Percentiles rank a stretch among this genome's conserved stretches.
These are phyloP conservation scores for Leptodirus hochenwartii DNA, from an alignment of 2,888 invertebrate genomes.

Conservation along the genomic window DNA sequence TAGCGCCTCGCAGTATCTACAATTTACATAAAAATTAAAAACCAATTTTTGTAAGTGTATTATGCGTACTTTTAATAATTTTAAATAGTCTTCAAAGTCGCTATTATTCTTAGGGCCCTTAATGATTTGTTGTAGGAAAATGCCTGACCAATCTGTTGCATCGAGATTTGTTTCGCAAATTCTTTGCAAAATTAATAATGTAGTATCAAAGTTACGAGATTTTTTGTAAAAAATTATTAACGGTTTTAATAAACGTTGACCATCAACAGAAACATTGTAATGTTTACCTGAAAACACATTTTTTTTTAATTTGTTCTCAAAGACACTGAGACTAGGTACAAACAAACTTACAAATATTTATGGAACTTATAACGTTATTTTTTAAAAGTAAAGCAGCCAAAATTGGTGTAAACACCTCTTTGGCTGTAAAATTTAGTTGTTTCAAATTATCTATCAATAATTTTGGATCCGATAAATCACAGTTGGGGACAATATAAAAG, in stretches of 20 bases:
- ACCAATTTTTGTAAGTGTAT: conserved; percentile 5
- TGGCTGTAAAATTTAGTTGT: conserved; percentile 24
- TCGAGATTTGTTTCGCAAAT: conserved; percentile 25
- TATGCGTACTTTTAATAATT: conserved; percentile 27
- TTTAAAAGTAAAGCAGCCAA: conserved; percentile 29
- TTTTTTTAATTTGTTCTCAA: too few relatives aligned
- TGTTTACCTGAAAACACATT: too few relatives aligned
- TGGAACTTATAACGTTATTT: too few relatives aligned
- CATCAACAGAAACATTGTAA: too few relatives aligned
- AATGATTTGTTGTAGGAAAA: conserved; percentile 32
- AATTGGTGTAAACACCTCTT: conserved; percentile 12
- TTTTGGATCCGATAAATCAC: conserved; percentile 31
- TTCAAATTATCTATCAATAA: conserved; percentile 30
- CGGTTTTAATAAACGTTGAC: too few relatives aligned
- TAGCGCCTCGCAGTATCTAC: conserved; percentile 12
- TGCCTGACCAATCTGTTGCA: conserved; percentile 35
- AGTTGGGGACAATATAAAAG: conserved; percentile 33
- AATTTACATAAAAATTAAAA: conserved; percentile 9
- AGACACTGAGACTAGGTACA: too few relatives aligned
- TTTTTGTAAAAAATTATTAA: too few relatives aligned
- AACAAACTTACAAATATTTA: too few relatives aligned
- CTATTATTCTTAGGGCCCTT: conserved; percentile 26
- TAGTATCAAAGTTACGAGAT: conserved; percentile 28
- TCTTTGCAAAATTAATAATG: conserved; percentile 27
- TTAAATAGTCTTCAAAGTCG: conserved; percentile 26